Conservation (phyloP, 2,113 vertebrate genomes). For the Crotalus helleri region DNA sequence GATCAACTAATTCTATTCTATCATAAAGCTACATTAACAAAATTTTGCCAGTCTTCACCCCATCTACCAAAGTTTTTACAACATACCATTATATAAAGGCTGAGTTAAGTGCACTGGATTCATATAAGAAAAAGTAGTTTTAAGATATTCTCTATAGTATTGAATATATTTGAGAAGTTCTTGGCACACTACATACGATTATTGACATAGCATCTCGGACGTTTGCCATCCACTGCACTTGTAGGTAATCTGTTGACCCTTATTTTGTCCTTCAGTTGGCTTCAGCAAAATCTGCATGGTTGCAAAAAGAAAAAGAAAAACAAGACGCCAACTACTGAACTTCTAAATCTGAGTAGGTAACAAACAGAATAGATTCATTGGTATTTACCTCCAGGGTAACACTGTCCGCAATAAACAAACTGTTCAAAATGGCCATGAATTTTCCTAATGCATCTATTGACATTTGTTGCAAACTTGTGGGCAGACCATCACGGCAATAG, state of each 20-base stretch:
- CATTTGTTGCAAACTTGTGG: slow-evolving; percentile 68
- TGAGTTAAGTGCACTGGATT: fast-evolving
- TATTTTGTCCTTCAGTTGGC: background rate
- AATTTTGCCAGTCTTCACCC: background rate
- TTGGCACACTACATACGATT: background rate
- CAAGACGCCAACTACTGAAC: background rate
- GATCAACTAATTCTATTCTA: background rate
- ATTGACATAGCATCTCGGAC: background rate
- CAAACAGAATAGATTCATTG: slow-evolving; percentile 41
- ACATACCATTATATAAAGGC: background rate
- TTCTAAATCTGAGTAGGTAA: slow-evolving; percentile 37
- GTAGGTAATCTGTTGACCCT: background rate
- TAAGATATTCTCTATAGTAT: background rate
- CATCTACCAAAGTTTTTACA: background rate
- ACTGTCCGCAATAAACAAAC: slow-evolving; percentile 60
- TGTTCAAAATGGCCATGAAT: slow-evolving; percentile 61
- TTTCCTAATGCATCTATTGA: slow-evolving; percentile 69
- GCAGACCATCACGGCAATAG: slow-evolving; percentile 63
- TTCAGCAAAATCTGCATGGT: background rate
- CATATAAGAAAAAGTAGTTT: background rate
- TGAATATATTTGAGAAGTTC: background rate
- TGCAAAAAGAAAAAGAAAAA: background rate
- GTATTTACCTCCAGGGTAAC: slow-evolving; percentile 48
- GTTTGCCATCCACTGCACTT: background rate
- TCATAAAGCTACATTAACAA: background rate